Base-by-base conservation (phyloP, 2,888 invertebrate species). In the Megastigmus dorsalis region DNA sequence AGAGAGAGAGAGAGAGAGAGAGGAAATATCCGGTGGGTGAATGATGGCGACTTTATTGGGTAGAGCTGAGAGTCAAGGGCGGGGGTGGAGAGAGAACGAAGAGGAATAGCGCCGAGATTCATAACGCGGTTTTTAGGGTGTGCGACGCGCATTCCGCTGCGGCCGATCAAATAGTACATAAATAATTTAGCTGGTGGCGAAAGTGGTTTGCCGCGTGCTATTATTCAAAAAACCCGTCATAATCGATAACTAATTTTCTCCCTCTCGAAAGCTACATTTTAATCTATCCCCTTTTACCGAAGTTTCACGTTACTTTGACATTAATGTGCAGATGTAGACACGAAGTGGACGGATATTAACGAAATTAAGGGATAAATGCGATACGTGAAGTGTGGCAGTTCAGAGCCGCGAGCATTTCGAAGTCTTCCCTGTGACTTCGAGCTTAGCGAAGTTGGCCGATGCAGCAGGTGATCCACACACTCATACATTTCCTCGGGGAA, bases 31-130 rank as follows among this genome's bases (percentile, higher is more conserved):
- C 74, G 78, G 79, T 76, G 69, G 68, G 73, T 80, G 80, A 80
- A 77, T 77, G 78, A 81, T 80, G 80, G 80, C 78, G 80, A 78
- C 76, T 82, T 82, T 82, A 82, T 82, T 80, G 81, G 80, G 79
- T 79, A n/a, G 76, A 79, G 80, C 78, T 73, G 80, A 80, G 80
- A 80, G 82, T 79, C 79, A 78, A 20, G 20, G 26, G 75, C 60
- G 57, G 62, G 59, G 48, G 59, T 50, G 55, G 72, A 68, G 76
- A 41, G 18, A 55, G 28, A 50, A 59, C 43, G 55, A 60, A 63
- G 55, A 63, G 55, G 15, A 57, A 63, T 55, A 71, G 41, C 15
- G 23, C 54, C 38, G 55, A 75, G 71, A 75, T 75, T 75, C 75
- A 75, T 75, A 71, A 71, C 45, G 60, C 18, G 52, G 63, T 74